phyloP scores from a whole-genome alignment of 2,888 invertebrate species.

The Lydus trimaculatus region DNA sequence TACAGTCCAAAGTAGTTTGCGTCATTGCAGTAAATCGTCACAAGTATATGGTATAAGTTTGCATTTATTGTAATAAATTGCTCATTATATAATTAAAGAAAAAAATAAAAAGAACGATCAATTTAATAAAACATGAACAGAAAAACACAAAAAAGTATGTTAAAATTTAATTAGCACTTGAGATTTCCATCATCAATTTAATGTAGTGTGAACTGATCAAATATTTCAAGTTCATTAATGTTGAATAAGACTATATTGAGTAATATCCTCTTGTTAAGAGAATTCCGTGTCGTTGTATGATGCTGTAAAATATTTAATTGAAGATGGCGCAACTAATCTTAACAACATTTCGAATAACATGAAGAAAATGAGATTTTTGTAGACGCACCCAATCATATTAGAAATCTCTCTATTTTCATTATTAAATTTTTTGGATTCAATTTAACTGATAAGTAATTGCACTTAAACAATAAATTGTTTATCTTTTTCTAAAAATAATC shows the following conservation, averaged over 20 bases:
- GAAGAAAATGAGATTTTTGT: background rate
- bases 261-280: background rate
- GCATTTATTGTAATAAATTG: background rate
- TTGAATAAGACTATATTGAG: background rate
- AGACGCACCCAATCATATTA: background rate
- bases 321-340: background rate
- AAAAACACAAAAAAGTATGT: background rate
- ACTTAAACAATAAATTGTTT: background rate
- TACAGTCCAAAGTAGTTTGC: constrained; percentile 9
- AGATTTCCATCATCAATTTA: background rate
- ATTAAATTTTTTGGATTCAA: background rate
- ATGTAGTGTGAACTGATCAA: background rate
- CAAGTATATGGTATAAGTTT: background rate
- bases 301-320: constrained; percentile 1
- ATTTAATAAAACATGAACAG: background rate
- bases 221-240: background rate
- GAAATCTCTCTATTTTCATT: background rate
- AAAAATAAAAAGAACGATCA: background rate
- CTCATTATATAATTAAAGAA: background rate
- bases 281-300: background rate
- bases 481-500: background rate
- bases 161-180: background rate
- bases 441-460: background rate
- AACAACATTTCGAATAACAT: background rate
- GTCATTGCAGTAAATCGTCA: constrained; percentile 13